These are phyloP conservation scores for Hoplias malabaricus DNA, from an alignment of 2,113 vertebrate species.

Conservation along the genomic window DNA sequence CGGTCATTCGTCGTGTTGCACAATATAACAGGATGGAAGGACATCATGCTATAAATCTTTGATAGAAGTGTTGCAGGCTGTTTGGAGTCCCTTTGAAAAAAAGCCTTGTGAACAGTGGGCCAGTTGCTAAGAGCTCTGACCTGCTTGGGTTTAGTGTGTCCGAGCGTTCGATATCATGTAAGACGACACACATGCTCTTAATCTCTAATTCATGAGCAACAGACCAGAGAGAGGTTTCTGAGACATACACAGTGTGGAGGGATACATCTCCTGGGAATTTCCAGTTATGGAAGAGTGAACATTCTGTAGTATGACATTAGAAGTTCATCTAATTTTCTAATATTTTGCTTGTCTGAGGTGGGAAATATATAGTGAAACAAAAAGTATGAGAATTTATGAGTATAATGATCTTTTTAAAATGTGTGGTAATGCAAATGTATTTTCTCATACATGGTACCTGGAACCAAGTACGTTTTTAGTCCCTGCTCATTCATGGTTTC, in stretches of 20 bases:
- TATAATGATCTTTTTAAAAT: too few species aligned
- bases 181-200: conserved; percentile 53
- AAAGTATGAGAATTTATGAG: too few species aligned
- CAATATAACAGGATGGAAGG: background rate
- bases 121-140: conserved; percentile 39
- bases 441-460: too few species aligned
- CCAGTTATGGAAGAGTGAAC: background rate
- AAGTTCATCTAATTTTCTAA: too few species aligned
- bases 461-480: too few species aligned
- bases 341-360: too few species aligned
- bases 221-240: conserved; percentile 52
- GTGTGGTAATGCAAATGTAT: too few species aligned
- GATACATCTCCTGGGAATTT: background rate
- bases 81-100: conserved; percentile 30
- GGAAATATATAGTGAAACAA: too few species aligned
- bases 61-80: conserved; percentile 27
- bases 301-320: background rate
- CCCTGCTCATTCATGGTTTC: too few species aligned
- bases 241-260: conserved; percentile 48
- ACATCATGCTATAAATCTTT: conserved; percentile 24
- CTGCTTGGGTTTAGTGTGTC: conserved; percentile 34
- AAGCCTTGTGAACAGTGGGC: conserved; percentile 10
- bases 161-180: conserved; percentile 26
- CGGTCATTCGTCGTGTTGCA: background rate
- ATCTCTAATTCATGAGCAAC: conserved; percentile 71